These are phyloP conservation scores for Nasonia giraulti DNA, from an alignment of 1,140 invertebrate species.

Conservation along the genomic window DNA sequence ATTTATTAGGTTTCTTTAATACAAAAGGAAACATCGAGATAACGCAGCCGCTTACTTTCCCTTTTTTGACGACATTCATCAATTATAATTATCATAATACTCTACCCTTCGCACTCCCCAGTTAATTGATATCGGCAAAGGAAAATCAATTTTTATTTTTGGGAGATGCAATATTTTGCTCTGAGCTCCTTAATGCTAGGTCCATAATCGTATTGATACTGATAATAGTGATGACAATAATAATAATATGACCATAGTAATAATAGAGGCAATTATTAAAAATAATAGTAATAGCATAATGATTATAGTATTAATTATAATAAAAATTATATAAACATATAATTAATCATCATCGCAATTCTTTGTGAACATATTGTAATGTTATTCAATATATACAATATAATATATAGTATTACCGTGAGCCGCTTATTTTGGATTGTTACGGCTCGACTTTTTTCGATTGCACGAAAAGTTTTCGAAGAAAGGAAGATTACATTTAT, in stretches of 20 bases:
- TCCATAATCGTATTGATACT: conserved; percentile 54
- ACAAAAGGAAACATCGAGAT: conserved; percentile 21
- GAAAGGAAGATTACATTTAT: conserved; percentile 56
- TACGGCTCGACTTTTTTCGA: conserved; percentile 56
- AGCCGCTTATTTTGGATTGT: conserved; percentile 58
- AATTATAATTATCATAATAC: conserved; percentile 43
- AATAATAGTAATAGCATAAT: conserved; percentile 54
- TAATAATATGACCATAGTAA: conserved; percentile 51
- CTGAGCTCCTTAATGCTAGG: conserved; percentile 57
- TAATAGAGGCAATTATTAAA: conserved; percentile 57
- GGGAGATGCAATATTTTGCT: conserved; percentile 54
- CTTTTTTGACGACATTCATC: conserved; percentile 48
- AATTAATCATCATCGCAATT: conserved; percentile 65
- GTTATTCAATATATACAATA: conserved; percentile 70
- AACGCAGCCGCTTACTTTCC: conserved; percentile 23
- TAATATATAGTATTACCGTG: conserved; percentile 65
- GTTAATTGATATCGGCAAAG: conserved; percentile 19
- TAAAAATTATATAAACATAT: conserved; percentile 60
- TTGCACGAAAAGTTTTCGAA: conserved; percentile 59
- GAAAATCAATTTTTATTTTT: conserved; percentile 47
- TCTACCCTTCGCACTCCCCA: conserved; percentile 1
- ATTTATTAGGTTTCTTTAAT: conserved; percentile 17
- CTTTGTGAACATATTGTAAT: conserved; percentile 62
- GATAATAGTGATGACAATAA: conserved; percentile 51
- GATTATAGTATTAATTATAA: conserved; percentile 39